These are phyloP conservation scores for Eupithecia insigniata DNA, from an alignment of 2,888 invertebrate genomes.

Conservation along the genomic window DNA sequence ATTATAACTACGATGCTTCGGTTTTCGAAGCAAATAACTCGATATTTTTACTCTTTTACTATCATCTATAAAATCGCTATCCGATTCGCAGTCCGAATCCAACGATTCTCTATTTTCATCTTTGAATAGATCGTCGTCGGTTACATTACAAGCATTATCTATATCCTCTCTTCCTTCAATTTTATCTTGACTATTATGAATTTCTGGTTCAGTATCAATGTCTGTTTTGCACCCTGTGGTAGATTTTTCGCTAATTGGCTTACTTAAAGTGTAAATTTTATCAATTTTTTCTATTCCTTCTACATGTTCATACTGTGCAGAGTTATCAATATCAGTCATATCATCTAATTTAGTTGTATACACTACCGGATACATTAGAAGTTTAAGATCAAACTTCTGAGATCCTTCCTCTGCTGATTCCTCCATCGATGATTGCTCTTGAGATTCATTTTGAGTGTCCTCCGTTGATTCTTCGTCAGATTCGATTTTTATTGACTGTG, in stretches of 20 bases:
- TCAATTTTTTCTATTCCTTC: slow-evolving; percentile 56
- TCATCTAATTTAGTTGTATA: slow-evolving; percentile 68
- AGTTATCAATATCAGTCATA: slow-evolving; percentile 60
- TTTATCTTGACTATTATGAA: neutral
- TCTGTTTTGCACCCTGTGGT: slow-evolving; percentile 38
- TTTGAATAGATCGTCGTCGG: slow-evolving; percentile 36
- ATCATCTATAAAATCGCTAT: slow-evolving; percentile 43
- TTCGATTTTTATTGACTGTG: slow-evolving; percentile 8
- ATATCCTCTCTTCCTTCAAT: neutral
- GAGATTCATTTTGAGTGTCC: slow-evolving; percentile 9
- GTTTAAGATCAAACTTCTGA: slow-evolving; percentile 67
- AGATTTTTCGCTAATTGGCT: slow-evolving; percentile 52
- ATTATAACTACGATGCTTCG: slow-evolving; percentile 64
- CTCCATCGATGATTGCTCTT: neutral
- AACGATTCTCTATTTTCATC: slow-evolving; percentile 22
- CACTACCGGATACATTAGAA: slow-evolving; percentile 67
- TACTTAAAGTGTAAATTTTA: slow-evolving; percentile 60
- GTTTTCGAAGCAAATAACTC: slow-evolving; percentile 69
- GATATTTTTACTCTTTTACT: slow-evolving; percentile 55
- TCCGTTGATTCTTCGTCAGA: slow-evolving; percentile 12
- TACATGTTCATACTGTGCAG: slow-evolving; percentile 47
- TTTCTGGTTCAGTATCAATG: slow-evolving; percentile 15
- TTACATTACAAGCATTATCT: slow-evolving; percentile 9
- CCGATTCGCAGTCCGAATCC: slow-evolving; percentile 41
- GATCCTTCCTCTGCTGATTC: slow-evolving; percentile 35